A percentile compares a stretch with the other conserved stretches of the same genome.
Conservation (phyloP, 2,888 invertebrate genomes). For the Oscheius sp. region DNA sequence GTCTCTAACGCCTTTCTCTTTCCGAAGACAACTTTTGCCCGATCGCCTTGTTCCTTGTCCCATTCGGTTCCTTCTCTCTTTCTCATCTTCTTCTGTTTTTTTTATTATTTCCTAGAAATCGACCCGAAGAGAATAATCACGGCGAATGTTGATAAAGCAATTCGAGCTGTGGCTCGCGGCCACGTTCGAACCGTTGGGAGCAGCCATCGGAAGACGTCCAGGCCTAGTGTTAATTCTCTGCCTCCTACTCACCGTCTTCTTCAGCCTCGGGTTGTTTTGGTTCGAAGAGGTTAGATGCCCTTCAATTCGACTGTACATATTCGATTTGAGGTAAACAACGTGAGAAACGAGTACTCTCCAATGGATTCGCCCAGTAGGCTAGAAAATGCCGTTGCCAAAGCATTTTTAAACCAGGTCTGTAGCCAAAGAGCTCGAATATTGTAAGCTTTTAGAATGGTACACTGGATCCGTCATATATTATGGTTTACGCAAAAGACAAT, state of each 20-base stretch:
- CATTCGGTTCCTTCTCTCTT: neutral
- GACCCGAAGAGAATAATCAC: neutral
- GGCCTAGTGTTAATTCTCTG: slow-evolving; percentile 44
- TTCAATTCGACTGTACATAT: neutral
- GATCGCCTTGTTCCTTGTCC: neutral
- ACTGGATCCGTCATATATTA: slow-evolving; percentile 68
- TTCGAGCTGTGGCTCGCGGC: slow-evolving; percentile 29
- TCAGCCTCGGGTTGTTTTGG: slow-evolving; percentile 57
- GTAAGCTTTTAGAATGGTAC: slow-evolving; percentile 68
- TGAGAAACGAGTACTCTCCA: slow-evolving; percentile 68
- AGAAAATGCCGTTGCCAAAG: slow-evolving; percentile 66
- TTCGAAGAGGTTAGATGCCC: slow-evolving; percentile 55
- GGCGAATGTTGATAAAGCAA: slow-evolving; percentile 85
- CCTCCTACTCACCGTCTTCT: slow-evolving; percentile 45
- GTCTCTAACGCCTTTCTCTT: slow-evolving; percentile 22
- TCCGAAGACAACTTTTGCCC: slow-evolving; percentile 8
- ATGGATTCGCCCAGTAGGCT: slow-evolving; percentile 59
- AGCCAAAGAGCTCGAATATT: too few relatives aligned
- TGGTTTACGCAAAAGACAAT: slow-evolving; percentile 64
- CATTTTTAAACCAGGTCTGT: slow-evolving; percentile 64
- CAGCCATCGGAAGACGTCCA: slow-evolving; percentile 54
- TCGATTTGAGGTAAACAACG: slow-evolving; percentile 58
- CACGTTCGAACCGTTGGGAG: slow-evolving; percentile 49
- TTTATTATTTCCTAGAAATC: neutral
- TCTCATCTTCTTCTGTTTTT: neutral